Conservation (phyloP, 2,113 vertebrate genomes). For the Tetrax tetrax region DNA sequence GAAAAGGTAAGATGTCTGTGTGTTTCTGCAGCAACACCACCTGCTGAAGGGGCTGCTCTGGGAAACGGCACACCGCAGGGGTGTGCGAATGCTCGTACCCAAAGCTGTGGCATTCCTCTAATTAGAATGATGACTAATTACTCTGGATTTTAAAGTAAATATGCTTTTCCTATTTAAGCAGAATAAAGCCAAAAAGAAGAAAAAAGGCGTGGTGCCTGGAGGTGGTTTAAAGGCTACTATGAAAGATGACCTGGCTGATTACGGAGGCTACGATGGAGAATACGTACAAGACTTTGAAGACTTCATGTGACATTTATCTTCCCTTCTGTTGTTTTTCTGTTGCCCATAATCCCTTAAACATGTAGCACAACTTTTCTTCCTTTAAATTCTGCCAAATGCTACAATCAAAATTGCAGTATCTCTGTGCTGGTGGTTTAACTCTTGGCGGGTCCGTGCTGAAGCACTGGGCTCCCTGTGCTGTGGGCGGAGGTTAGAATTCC, state of each 20-base stretch:
- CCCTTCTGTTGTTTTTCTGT: conserved; percentile 71
- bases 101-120: accelerated
- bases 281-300: conserved; percentile 96
- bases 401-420: conserved; percentile 87
- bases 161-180: conserved; percentile 74
- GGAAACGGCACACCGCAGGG: accelerated
- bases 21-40: neutral
- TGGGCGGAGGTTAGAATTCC: conserved; percentile 40
- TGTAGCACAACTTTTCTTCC: conserved; percentile 87
- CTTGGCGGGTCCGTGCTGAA: conserved; percentile 33
- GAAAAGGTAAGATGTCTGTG: conserved; percentile 84
- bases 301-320: conserved; percentile 92
- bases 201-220: conserved; percentile 88
- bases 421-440: conserved; percentile 76
- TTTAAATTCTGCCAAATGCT: conserved; percentile 92
- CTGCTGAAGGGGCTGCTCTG: neutral
- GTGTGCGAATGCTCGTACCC: accelerated
- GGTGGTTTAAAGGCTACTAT: conserved; percentile 94
- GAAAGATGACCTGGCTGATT: conserved; percentile 92
- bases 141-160: neutral
- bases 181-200: conserved; percentile 99
- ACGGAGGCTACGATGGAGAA: conserved; percentile 87
- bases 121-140: no score
- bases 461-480: conserved; percentile 32
- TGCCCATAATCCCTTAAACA: conserved; percentile 82